Conservation (phyloP, 1,140 invertebrate genomes). For the Stratiolaelaps scimitus region DNA sequence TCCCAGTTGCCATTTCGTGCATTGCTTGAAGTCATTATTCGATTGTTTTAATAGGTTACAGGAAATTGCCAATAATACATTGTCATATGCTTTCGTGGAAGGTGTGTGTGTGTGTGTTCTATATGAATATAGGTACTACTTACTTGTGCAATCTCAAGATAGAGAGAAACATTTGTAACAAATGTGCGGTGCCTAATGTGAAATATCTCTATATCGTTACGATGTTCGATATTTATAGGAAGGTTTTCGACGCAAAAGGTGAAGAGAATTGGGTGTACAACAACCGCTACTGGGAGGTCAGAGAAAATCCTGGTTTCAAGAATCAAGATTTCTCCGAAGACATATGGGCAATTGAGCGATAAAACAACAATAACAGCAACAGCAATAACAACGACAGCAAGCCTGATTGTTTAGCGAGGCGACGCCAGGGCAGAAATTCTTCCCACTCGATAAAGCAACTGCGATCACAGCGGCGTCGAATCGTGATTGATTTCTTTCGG, state of each 20-base stretch:
- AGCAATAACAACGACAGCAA: too few species aligned
- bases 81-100: constrained; percentile 22
- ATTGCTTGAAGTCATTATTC: constrained; percentile 15
- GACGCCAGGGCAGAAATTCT: too few species aligned
- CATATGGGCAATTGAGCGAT: constrained; percentile 30
- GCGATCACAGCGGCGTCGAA: too few species aligned
- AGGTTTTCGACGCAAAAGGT: constrained; percentile 38
- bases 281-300: constrained; percentile 47
- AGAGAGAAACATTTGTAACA: neutral
- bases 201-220: neutral
- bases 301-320: constrained; percentile 49
- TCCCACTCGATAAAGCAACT: too few species aligned
- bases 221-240: constrained; percentile 34
- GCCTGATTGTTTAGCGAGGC: too few species aligned
- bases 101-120: constrained; percentile 7
- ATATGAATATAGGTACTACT: neutral
- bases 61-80: constrained; percentile 1
- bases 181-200: neutral
- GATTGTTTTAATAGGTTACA: neutral
- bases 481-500: too few species aligned
- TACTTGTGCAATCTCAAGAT: neutral
- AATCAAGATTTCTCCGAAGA: constrained; percentile 43
- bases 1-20: too few species aligned
- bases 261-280: constrained; percentile 53
- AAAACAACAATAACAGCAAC: too few species aligned